These are phyloP conservation scores for Amblyornis subalaris DNA, from an alignment of 2,113 vertebrate species.

Conservation along the genomic window DNA sequence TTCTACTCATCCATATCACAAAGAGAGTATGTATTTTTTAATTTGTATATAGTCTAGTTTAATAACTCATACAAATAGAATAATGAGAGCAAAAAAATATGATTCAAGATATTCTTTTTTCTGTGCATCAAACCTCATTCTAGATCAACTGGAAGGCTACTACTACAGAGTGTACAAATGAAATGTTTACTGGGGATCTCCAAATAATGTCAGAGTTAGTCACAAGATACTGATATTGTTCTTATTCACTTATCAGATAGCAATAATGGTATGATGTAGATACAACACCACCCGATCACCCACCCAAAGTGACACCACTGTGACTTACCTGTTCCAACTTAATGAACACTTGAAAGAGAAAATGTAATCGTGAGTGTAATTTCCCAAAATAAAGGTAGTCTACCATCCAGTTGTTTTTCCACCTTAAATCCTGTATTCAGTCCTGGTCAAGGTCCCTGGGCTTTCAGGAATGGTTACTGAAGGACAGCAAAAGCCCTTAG, in stretches of 20 bases:
- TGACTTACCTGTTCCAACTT: not conserved
- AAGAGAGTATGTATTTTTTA: not conserved
- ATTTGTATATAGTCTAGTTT: not conserved
- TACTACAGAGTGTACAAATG: not conserved
- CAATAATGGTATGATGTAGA: not conserved
- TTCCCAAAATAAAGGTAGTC: not conserved
- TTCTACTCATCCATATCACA: not conserved
- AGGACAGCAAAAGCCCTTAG: not conserved
- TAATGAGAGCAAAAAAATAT: not conserved
- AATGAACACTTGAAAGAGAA: not conserved
- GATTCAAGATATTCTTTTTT: not conserved
- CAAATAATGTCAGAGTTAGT: not conserved
- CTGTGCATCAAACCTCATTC: not conserved
- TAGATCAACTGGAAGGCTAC: not conserved
- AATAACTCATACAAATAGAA: not conserved
- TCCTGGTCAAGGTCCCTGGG: not conserved
- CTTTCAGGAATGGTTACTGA: not conserved
- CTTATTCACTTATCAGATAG: not conserved
- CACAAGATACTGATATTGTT: not conserved
- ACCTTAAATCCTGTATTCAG: not conserved
- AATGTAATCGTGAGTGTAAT: not conserved
- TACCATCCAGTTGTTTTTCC: not conserved
- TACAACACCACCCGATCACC: not conserved
- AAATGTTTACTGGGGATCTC: not conserved
- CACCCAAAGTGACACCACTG: not conserved